A percentile compares a stretch with the other conserved stretches of the same genome.
phyloP scores from a whole-genome alignment of 2,797 vertebrate species.

The Heteromormyrus szaboi region DNA sequence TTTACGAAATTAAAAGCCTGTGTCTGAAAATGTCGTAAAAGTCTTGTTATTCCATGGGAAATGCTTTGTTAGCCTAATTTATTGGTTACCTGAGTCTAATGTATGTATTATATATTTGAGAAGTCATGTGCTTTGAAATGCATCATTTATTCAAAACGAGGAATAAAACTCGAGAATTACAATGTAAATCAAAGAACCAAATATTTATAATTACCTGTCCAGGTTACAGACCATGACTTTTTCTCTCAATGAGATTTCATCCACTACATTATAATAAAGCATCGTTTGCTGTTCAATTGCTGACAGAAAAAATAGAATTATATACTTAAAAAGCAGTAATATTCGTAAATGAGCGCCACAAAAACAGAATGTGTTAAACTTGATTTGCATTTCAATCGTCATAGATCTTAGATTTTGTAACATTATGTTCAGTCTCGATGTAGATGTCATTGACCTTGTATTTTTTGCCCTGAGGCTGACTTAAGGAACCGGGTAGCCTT shows the following conservation, averaged over 20 bases:
- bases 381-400: not conserved
- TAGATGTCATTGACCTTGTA: not conserved
- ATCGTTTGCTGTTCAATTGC: not conserved
- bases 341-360: not conserved
- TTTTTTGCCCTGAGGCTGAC: not conserved
- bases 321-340: not conserved
- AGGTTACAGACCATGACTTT: not conserved
- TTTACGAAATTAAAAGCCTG: conserved; percentile 28
- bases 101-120: not conserved
- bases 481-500: not conserved
- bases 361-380: not conserved
- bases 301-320: not conserved
- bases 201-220: not conserved
- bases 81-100: not conserved
- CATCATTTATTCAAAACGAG: not conserved
- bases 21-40: conserved; percentile 17
- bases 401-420: not conserved
- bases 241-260: not conserved
- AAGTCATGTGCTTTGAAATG: not conserved
- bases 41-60: conserved; percentile 17
- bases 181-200: not conserved
- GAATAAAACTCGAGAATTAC: not conserved
- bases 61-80: not conserved
- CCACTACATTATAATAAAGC: not conserved
- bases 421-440: not conserved